Percentiles rank a stretch among this genome's conserved stretches.
These are phyloP conservation scores for Pissodes strobi DNA, from an alignment of 1,140 invertebrate genomes.

Conservation along the genomic window DNA sequence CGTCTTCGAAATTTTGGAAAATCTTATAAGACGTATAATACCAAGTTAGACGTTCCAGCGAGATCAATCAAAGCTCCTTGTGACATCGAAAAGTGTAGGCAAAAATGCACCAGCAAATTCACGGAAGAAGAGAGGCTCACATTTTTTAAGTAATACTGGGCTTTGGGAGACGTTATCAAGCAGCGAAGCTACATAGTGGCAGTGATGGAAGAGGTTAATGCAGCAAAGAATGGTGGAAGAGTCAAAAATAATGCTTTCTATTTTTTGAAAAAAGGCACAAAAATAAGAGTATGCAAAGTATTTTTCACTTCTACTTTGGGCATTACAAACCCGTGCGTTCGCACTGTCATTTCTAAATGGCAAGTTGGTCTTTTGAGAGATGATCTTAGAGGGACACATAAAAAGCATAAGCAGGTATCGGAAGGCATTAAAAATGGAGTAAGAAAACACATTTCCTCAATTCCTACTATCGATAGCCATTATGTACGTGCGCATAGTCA, in stretches of 20 bases:
- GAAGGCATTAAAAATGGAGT: background rate
- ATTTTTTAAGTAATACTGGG: slow-evolving; percentile 3
- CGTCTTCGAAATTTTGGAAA: slow-evolving; percentile 4
- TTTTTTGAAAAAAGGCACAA: slow-evolving; percentile 4
- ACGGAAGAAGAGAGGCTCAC: slow-evolving; percentile 2
- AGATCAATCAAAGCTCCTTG: slow-evolving; percentile 2
- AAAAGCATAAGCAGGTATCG: background rate
- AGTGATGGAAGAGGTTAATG: background rate
- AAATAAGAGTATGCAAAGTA: slow-evolving; percentile 4
- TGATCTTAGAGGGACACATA: background rate
- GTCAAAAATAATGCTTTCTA: slow-evolving; percentile 6
- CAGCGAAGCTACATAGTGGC: background rate
- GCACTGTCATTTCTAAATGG: slow-evolving; percentile 2
- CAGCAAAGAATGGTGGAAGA: background rate
- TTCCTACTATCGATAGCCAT: slow-evolving; percentile 12
- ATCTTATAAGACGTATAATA: background rate
- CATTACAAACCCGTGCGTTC: background rate
- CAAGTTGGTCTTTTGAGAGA: background rate
- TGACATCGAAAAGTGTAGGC: background rate
- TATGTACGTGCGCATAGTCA: background rate
- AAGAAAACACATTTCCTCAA: slow-evolving; percentile 1
- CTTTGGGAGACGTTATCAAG: no score
- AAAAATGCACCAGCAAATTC: slow-evolving; percentile 13
- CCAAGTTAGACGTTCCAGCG: background rate
- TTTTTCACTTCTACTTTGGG: slow-evolving; percentile 16